Evolutionary conservation across 2,113 vertebrate species (phyloP).

Genomic region (Bubo scandiacus): DNA sequence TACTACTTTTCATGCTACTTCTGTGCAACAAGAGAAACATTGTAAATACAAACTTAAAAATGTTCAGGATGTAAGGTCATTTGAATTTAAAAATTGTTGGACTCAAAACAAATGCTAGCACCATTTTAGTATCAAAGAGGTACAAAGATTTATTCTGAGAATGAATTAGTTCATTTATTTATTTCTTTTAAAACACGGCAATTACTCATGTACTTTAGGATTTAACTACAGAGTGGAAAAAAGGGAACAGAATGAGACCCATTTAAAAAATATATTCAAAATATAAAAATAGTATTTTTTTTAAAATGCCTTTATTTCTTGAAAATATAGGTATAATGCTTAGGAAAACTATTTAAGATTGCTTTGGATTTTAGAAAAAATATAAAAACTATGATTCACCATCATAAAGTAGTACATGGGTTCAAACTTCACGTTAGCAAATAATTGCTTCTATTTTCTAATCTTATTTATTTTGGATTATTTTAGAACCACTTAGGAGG

Average conservation of each 20-base stretch:
- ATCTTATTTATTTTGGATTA: background rate
- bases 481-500: background rate
- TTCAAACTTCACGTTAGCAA: background rate
- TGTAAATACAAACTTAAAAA: background rate
- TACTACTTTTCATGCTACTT: background rate
- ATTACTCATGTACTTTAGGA: background rate
- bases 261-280: background rate
- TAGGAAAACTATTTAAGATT: slow-evolving; percentile 3
- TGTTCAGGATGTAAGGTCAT: background rate
- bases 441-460: slow-evolving; percentile 21
- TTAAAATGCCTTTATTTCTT: background rate
- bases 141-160: background rate
- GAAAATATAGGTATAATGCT: background rate
- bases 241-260: background rate
- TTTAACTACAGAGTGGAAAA: background rate
- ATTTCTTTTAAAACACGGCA: background rate
- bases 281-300: background rate
- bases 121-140: background rate
- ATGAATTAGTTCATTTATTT: background rate
- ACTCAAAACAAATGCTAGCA: background rate
- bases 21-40: background rate
- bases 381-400: background rate
- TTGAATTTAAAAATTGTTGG: background rate
- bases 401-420: background rate
- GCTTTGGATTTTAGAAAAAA: background rate